Base-by-base conservation (phyloP, 2,888 invertebrate species). In the Dendrolimus houi region DNA sequence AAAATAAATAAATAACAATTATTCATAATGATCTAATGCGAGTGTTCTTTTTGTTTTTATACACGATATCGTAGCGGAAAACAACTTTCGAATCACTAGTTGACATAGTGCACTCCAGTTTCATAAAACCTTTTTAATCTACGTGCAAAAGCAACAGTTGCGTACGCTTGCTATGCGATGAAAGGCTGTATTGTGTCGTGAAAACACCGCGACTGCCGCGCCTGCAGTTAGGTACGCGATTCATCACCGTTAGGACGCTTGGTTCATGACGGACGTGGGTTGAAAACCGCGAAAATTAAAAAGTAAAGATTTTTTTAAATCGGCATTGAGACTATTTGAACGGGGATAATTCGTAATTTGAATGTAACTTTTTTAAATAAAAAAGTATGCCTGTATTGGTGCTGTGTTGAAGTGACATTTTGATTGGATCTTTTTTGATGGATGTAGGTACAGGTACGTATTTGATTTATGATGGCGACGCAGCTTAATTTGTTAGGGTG, bases 211-310 rank as follows among this genome's bases (percentile, higher is more conserved):
- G 70, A 64, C 68, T 61, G 66, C 64, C 64, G 70, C 69, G 72
- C 70, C 67, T 68, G 58, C 82, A 84, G 84, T 84, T 66, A 71
- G 71, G 76, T 74, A 60, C 80, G 79, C 76, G 83, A 71, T 72
- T 66, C 70, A 78, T 72, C 68, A 68, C 68, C 64, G 83, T 65
- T 66, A 71, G 74, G 79, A 79, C 83, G 85, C 74, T 68, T 56
- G 53, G 47, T 12, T 52, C 56, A 59, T 62, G 57, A 57, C 58
- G 41, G 60, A 52, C 56, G 60, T 60, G 58, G 64, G 58, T 60
- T 57, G 64, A 60, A 61, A 59, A 60, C 62, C 71, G 77, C 74
- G 75, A 61, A 69, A 72, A 69, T 69, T 64, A 74, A 73, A 72
- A 71, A 67, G 62, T 17, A 59, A 55, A 59, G 52, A 53, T 55